These are phyloP conservation scores for Toxotes chatareus DNA, from an alignment of 2,113 vertebrate genomes.

Conservation along the genomic window DNA sequence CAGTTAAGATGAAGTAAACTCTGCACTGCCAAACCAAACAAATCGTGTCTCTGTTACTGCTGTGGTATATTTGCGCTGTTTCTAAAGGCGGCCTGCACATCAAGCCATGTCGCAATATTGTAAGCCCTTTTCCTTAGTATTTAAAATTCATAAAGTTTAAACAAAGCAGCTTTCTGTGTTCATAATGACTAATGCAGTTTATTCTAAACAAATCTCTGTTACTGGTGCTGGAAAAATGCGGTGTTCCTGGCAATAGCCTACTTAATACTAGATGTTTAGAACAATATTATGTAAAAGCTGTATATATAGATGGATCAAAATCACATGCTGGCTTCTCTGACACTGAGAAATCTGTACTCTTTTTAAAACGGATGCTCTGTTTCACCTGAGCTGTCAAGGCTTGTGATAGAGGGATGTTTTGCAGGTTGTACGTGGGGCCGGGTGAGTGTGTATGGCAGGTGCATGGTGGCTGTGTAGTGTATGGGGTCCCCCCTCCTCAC, in stretches of 20 bases:
- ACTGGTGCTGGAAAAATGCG: not conserved
- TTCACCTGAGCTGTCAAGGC: slow-evolving; percentile 49
- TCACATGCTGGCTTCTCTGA: not conserved
- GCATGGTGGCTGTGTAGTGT: slow-evolving; percentile 9
- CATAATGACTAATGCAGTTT: not conserved
- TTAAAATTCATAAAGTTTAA: not conserved
- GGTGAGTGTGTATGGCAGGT: not conserved
- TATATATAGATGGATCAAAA: not conserved
- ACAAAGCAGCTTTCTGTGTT: not conserved
- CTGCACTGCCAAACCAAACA: not conserved
- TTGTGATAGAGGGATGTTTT: slow-evolving; percentile 42
- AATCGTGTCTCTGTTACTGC: not conserved
- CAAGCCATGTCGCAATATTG: not conserved
- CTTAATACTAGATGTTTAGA: not conserved
- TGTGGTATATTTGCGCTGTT: not conserved
- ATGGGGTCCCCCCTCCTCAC: slow-evolving; percentile 21
- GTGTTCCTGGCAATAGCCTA: not conserved
- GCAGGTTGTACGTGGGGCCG: slow-evolving; percentile 7
- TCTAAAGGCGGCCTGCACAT: not conserved
- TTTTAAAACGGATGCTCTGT: slow-evolving; percentile 28
- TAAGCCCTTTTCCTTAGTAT: not conserved
- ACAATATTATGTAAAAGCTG: not conserved
- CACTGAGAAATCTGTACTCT: not conserved
- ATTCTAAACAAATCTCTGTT: not conserved
- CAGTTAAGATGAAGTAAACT: not conserved